Evolutionary conservation across 1,140 invertebrate genomes (phyloP).

Genomic region (Anadara kagoshimensis): DNA sequence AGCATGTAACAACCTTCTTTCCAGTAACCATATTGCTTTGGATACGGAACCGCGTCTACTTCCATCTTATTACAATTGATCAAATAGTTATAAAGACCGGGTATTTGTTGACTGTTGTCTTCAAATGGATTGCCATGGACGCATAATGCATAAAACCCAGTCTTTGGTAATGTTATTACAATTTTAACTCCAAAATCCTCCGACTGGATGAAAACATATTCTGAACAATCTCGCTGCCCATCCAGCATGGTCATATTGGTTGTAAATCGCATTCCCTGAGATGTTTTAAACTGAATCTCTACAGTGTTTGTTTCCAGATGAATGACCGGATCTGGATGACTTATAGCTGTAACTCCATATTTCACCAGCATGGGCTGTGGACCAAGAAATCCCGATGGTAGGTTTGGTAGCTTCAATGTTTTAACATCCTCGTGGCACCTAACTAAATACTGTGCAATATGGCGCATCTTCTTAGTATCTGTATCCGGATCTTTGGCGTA

Average conservation of each 20-base stretch:
- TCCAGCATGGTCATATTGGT: conserved; percentile 67
- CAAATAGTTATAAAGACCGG: conserved; percentile 73
- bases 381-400: conserved; percentile 71
- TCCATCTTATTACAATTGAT: conserved; percentile 61
- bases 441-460: conserved; percentile 72
- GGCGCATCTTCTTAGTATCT: conserved; percentile 69
- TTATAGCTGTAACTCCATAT: conserved; percentile 62
- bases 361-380: conserved; percentile 69
- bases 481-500: conserved; percentile 71
- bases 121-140: conserved; percentile 68
- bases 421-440: conserved; percentile 66
- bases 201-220: conserved; percentile 69
- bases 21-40: conserved; percentile 73
- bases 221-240: conserved; percentile 61
- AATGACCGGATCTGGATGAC: conserved; percentile 70
- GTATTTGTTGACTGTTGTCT: conserved; percentile 69
- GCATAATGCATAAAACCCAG: conserved; percentile 72
- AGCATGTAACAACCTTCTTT: conserved; percentile 73
- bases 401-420: conserved; percentile 61
- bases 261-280: conserved; percentile 66
- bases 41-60: conserved; percentile 56
- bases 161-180: conserved; percentile 60
- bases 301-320: conserved; percentile 63
- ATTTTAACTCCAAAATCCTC: conserved; percentile 60
- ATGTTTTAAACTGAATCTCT: conserved; percentile 61